A percentile compares a stretch with the other conserved stretches of the same genome.
These are phyloP conservation scores for Caenorhabditis inopinata DNA, from an alignment of 1,140 invertebrate genomes.

Conservation along the genomic window DNA sequence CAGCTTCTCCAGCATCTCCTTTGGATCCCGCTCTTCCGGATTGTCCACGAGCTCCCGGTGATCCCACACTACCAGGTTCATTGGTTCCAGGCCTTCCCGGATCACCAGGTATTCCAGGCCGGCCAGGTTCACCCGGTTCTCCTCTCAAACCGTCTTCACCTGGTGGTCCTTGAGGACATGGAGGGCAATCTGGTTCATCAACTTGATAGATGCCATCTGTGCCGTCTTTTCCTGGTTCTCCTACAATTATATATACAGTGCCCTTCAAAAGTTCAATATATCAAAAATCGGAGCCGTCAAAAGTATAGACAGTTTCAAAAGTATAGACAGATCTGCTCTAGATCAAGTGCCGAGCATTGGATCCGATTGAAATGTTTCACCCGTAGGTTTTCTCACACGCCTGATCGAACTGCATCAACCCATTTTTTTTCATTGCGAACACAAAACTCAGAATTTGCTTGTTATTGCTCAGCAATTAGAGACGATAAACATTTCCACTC, in stretches of 20 bases:
- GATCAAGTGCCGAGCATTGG: no score
- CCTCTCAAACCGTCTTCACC: conserved; percentile 17
- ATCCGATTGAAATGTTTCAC: no score
- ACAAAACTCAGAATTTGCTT: no score
- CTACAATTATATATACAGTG: not conserved
- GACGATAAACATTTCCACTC: no score
- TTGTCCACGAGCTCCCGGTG: conserved; percentile 1
- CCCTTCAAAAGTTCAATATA: no score
- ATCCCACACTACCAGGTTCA: conserved; percentile 14
- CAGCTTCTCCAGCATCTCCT: conserved; percentile 28
- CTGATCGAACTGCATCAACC: no score
- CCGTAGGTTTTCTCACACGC: no score
- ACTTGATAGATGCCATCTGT: conserved; percentile 31
- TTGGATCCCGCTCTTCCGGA: conserved; percentile 29
- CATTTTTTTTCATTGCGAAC: no score
- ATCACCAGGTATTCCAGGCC: conserved; percentile 6
- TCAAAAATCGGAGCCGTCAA: no score
- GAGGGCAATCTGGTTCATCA: conserved; percentile 31
- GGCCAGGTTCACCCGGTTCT: not conserved
- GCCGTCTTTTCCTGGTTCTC: conserved; percentile 19
- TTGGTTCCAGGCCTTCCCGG: conserved; percentile 15
- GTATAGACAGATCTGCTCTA: no score
- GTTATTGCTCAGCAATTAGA: no score
- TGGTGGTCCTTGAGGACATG: conserved; percentile 26
- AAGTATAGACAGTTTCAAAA: no score